Evolutionary conservation across 1,140 invertebrate species (phyloP), one percentile per base, ranked within the genome.

Genomic region (Drosophila ohnishii): DNA sequence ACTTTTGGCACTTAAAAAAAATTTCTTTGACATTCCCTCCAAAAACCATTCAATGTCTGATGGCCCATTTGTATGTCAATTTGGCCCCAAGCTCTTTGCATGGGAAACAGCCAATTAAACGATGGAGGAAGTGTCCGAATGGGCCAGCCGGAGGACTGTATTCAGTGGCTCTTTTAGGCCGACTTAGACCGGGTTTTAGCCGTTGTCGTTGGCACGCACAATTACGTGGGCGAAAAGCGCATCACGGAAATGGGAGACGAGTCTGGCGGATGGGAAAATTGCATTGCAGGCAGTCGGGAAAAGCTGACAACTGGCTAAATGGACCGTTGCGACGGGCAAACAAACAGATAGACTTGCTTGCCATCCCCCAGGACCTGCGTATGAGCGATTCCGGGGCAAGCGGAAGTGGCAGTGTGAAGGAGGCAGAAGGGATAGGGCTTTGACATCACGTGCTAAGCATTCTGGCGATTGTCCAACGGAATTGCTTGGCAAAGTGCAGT

Each of bases 121-220:
- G 61, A 30, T 66, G 47, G 19, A 64, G 47, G 39, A 66, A 66
- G 45, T 66, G 60, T 30, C 9, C 16, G 13, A 69, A 19, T 65
- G 11, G 65, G 11, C 37, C 37, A 35, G 32, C 22, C 22, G 10
- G 22, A n/a, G 47, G 22, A 30, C 25, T 44, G 10, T 50, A 69
- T 44, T 42, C 47, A 53, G 47, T 35, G 47, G 25, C 62, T 44
- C 62, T 69, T 66, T 69, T 66, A 53, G 47, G 61, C 65, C 47
- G 47, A 69, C 62, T 69, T 69, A 44, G 62, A 66, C 5, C 37
- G 5, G 32, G 37, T 25, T 66, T 66, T 55, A 45, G 62, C 62
- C 47, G 42, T 53, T 69, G 57, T 77, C 63, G 50, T 60, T 77
- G 42, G 64, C 74, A 69, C 74, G 75, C 75, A 77, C 75, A 77